Percentiles rank a stretch among this genome's conserved stretches.
These are phyloP conservation scores for Notarius quadriscutis DNA, from an alignment of 2,113 vertebrate genomes.

Conservation along the genomic window DNA sequence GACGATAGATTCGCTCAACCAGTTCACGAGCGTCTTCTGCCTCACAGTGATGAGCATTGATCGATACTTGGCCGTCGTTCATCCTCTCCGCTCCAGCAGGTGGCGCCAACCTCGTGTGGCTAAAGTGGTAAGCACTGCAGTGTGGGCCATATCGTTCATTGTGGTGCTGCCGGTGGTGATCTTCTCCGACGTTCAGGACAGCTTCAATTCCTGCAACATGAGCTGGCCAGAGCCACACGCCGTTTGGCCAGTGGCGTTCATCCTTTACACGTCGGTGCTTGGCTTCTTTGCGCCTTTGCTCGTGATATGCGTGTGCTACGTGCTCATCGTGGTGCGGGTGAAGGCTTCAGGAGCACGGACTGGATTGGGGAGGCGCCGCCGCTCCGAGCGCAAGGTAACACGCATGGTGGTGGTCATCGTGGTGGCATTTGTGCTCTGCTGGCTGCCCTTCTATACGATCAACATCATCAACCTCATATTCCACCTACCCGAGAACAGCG, in stretches of 20 bases:
- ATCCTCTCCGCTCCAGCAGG: conserved; percentile 85
- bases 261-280: conserved; percentile 86
- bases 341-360: conserved; percentile 80
- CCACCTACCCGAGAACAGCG: conserved; percentile 83
- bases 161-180: conserved; percentile 89
- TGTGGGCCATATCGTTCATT: conserved; percentile 86
- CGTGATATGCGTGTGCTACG: conserved; percentile 92
- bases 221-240: conserved; percentile 88
- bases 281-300: conserved; percentile 90
- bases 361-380: conserved; percentile 80
- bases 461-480: conserved; percentile 91
- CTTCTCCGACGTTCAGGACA: conserved; percentile 81
- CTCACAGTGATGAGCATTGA: conserved; percentile 94
- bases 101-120: conserved; percentile 89
- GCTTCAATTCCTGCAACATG: conserved; percentile 86
- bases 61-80: conserved; percentile 92
- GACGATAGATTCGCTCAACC: conserved; percentile 89
- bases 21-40: conserved; percentile 95
- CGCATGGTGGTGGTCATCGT: conserved; percentile 95
- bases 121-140: conserved; percentile 79
- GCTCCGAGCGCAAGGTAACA: conserved; percentile 87
- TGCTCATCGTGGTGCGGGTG: conserved; percentile 88
- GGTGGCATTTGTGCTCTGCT: conserved; percentile 89
- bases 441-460: conserved; percentile 91
- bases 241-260: conserved; percentile 86